Evolutionary conservation across 2,888 invertebrate genomes (phyloP).

Genomic region (Elegia similella): DNA sequence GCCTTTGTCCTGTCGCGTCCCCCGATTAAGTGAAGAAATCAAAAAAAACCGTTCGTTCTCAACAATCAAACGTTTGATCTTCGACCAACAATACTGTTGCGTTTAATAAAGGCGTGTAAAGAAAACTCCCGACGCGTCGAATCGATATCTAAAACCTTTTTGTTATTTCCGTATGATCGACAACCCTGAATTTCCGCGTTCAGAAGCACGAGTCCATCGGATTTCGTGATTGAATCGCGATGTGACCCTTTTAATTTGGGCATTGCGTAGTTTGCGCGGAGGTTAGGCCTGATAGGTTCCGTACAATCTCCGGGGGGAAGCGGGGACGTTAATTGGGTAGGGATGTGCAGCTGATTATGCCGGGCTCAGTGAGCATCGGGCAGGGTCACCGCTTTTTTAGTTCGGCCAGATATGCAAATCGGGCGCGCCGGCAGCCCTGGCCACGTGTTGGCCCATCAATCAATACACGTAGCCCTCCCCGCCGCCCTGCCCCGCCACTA

Average conservation of each 20-base stretch:
- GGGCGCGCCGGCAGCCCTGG: conserved; percentile 37
- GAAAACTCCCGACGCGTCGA: conserved; percentile 22
- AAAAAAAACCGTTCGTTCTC: conserved; percentile 35
- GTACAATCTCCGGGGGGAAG: conserved; percentile 57
- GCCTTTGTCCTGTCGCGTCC: conserved; percentile 53
- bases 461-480: conserved; percentile 48
- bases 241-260: conserved; percentile 50
- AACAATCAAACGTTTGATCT: conserved; percentile 33
- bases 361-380: conserved; percentile 39
- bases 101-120: conserved; percentile 14
- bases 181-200: conserved; percentile 30
- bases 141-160: conserved; percentile 22
- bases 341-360: conserved; percentile 50
- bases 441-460: conserved; percentile 57
- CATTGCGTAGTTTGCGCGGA: conserved; percentile 44
- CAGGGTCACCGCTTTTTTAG: conserved; percentile 26
- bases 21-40: conserved; percentile 46
- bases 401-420: conserved; percentile 31
- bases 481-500: conserved; percentile 36
- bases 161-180: conserved; percentile 43
- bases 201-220: conserved; percentile 38
- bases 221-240: conserved; percentile 55
- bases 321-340: conserved; percentile 62
- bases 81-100: conserved; percentile 21
- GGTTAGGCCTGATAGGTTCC: conserved; percentile 51